These are phyloP conservation scores for Chionomys nivalis DNA, from an alignment of 2,113 vertebrate genomes.

Conservation along the genomic window DNA sequence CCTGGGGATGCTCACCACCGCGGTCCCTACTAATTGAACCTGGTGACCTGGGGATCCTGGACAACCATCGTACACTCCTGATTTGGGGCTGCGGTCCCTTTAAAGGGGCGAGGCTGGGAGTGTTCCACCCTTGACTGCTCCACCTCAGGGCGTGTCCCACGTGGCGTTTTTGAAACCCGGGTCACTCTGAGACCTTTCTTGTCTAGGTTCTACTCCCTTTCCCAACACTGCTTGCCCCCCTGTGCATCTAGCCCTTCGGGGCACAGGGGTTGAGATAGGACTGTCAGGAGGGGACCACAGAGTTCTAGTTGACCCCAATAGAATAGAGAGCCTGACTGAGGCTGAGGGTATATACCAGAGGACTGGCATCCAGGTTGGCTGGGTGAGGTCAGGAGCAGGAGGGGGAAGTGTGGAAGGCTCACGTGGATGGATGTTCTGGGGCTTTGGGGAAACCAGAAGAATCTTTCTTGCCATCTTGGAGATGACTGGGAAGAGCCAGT, in stretches of 20 bases:
- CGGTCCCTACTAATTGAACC: neutral
- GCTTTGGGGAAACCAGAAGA: neutral
- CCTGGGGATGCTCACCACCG: neutral
- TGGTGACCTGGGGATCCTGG: neutral
- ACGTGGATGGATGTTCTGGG: neutral
- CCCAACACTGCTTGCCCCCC: neutral
- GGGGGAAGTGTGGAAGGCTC: neutral
- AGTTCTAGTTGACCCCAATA: neutral
- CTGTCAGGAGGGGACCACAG: neutral
- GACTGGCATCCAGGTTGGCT: neutral
- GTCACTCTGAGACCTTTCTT: neutral
- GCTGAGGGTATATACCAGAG: neutral
- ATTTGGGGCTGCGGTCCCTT: constrained; percentile 27
- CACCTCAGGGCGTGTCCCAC: neutral
- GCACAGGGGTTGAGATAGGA: neutral
- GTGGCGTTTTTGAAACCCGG: neutral
- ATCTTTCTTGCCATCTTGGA: neutral
- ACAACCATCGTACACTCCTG: neutral
- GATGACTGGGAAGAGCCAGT: neutral
- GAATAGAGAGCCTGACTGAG: neutral
- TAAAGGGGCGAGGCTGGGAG: constrained; percentile 54
- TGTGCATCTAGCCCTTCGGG: neutral
- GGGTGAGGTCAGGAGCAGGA: neutral
- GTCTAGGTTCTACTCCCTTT: neutral
- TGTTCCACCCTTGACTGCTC: neutral